phyloP scores from a whole-genome alignment of 2,797 vertebrate species.

The Chrysolophus pictus region DNA sequence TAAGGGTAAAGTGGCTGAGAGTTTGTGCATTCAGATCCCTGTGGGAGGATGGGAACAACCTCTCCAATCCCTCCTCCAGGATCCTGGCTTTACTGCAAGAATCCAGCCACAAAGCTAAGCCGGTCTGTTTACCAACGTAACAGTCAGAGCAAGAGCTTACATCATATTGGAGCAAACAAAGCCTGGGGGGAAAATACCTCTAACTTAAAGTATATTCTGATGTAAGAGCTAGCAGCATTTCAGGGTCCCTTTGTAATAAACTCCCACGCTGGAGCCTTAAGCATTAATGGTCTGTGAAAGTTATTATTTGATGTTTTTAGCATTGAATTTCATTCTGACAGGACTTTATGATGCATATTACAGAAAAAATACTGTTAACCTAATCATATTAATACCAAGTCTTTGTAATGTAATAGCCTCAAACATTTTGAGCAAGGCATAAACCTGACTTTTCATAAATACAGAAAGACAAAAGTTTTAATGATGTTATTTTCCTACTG shows the following conservation, averaged over 20 bases:
- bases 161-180: slow-evolving; percentile 31
- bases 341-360: slow-evolving; percentile 49
- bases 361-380: slow-evolving; percentile 54
- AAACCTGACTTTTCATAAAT: slow-evolving; percentile 35
- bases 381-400: slow-evolving; percentile 37
- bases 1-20: background rate
- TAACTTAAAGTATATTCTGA: slow-evolving; percentile 18
- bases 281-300: slow-evolving; percentile 63
- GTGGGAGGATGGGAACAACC: background rate
- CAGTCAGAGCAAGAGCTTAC: slow-evolving; percentile 3
- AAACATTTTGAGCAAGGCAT: background rate
- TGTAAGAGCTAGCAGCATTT: background rate
- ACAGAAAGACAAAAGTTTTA: background rate
- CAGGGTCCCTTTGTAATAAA: slow-evolving; percentile 39
- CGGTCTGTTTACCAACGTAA: background rate
- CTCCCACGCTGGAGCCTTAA: slow-evolving; percentile 53
- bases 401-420: slow-evolving; percentile 35
- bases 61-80: background rate
- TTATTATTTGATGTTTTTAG: slow-evolving; percentile 51
- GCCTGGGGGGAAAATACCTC: slow-evolving; percentile 1
- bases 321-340: slow-evolving; percentile 17
- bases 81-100: background rate
- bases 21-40: background rate
- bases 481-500: slow-evolving; percentile 36
- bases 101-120: background rate